Evolutionary conservation across 2,888 invertebrate species (phyloP), one percentile per base, ranked within the genome.

Genomic region (Stenchaetothrips biformis): DNA sequence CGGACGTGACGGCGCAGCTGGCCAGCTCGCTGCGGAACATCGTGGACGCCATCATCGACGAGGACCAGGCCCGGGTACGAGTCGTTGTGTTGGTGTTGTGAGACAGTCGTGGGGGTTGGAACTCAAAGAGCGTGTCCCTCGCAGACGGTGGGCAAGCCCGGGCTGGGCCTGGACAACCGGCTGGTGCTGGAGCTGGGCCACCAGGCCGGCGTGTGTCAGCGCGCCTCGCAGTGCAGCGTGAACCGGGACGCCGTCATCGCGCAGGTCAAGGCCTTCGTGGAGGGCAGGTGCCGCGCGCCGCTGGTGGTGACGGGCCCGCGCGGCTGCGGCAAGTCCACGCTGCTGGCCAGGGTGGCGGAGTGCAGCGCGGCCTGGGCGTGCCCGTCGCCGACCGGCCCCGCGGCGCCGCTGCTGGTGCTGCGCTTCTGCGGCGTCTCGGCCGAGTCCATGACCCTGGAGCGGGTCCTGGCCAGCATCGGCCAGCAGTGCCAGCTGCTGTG

Each of bases 291-390:
- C 83, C 87, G 87, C 48, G 89, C 82, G 27, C 94, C 95, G 0
- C 87, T 95, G 81, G 90, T 95, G 18, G 87, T 96, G 81, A 91
- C 93, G 82, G 95, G 95, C 0, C 90, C 92, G 48, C 90, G 92
- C n/a, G 95, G 95, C 16, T 93, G 93, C 86, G 95, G 95, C 0
- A 95, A 95, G 87, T 94, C 94, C 6, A 93, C 94, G 0, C 88
- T 95, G 8, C 89, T 94, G 62, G 93, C 95, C 0, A 90, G 93
- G 82, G 91, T 93, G 13, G 92, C 92, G 79, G 90, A 92, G 78
- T 84, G 84, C 80, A 84, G 84, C 25, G 7, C 67, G 9, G 1
- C 67, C 7, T 74, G 67, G 67, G 81, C 82, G 84, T 37, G 83
- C 83, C 74, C 86, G 86, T 85, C 83, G 83, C 6, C 85, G 79